Base-by-base conservation (phyloP, 2,888 invertebrate genomes). In the Ceratothoa steindachneri region DNA sequence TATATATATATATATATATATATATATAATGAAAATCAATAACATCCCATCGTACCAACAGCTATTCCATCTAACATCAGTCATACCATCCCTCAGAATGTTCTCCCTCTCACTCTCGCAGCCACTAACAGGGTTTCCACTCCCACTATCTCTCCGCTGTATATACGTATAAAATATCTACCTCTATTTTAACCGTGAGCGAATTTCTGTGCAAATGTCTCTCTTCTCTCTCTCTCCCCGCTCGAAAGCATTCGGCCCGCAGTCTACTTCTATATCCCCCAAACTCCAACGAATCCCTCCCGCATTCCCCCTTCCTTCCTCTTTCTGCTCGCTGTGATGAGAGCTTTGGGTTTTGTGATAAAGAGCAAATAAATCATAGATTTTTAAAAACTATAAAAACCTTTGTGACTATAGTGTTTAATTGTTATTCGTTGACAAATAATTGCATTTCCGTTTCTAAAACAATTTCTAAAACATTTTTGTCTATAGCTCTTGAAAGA, bases 1-100 rank as follows among this genome's bases (percentile, higher is more conserved):
- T n/a, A n/a, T n/a, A n/a, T n/a, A n/a, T 51, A 51, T 3, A 51
- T 51, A 51, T n/a, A 51, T 51, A n/a, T n/a, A n/a, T n/a, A n/a
- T n/a, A 60, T 60, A 60, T 60, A 22, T 60, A 22, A 24, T 24
- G 24, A 60, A 60, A 60, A 60, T 60, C 60, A 60, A 60, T 60
- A 60, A 24, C 60, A 24, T 22, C 24, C 24, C 60, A 60, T 24
- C 60, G 60, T 60, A 60, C 22, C n/a, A 22, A 60, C 60, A 60
- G 27, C 24, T 60, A 60, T 24, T 60, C 60, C 60, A 41, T 41
- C 41, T 41, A 41, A 41, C 41, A 9, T 24, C 60, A 60, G 60
- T 60, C 60, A 60, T 60, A 24, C 60, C 24, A 60, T 24, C 60
- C 60, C 60, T 60, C 60, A 60, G 22, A 60, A 24, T 60, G 22